A percentile compares a stretch with the other conserved stretches of the same genome.
phyloP scores from a whole-genome alignment of 2,888 invertebrate genomes.

The Fragum whitleyi region DNA sequence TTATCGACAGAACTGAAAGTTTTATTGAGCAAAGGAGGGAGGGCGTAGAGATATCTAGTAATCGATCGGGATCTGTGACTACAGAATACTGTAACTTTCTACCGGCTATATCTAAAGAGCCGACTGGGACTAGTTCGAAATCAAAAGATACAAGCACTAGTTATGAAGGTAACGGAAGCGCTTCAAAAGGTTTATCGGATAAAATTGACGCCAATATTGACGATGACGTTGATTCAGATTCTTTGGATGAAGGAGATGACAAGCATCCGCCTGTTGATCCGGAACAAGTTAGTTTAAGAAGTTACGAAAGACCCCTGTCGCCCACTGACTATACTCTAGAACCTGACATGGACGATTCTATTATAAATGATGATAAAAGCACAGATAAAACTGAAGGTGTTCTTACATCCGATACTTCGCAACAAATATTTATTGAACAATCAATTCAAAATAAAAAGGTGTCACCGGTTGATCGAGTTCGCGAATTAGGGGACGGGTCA shows the following conservation, averaged over 20 bases:
- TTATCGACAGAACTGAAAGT: constrained; percentile 68
- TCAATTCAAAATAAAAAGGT: constrained; percentile 66
- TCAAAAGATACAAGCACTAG: not conserved
- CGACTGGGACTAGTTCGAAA: not conserved
- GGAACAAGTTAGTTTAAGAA: constrained; percentile 59
- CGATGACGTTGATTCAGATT: constrained; percentile 58
- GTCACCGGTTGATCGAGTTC: constrained; percentile 30
- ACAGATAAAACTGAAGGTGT: constrained; percentile 70
- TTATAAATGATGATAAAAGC: constrained; percentile 45
- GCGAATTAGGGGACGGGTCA: constrained; percentile 55
- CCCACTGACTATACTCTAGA: constrained; percentile 81
- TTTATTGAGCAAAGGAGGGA: constrained; percentile 53
- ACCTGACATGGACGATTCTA: constrained; percentile 74
- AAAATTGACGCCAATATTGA: constrained; percentile 12
- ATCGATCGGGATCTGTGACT: not conserved
- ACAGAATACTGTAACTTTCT: constrained; percentile 8
- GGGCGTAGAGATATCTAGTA: constrained; percentile 27
- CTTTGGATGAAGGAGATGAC: constrained; percentile 43
- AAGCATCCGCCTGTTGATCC: constrained; percentile 34
- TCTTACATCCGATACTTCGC: constrained; percentile 78
- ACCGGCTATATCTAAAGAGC: not conserved
- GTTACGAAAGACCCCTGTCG: constrained; percentile 76
- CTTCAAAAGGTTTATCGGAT: not conserved
- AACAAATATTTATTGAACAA: constrained; percentile 83
- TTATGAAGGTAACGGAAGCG: not conserved